These are phyloP conservation scores for Gephyroberyx darwinii DNA, from an alignment of 2,797 vertebrate species.

Conservation along the genomic window DNA sequence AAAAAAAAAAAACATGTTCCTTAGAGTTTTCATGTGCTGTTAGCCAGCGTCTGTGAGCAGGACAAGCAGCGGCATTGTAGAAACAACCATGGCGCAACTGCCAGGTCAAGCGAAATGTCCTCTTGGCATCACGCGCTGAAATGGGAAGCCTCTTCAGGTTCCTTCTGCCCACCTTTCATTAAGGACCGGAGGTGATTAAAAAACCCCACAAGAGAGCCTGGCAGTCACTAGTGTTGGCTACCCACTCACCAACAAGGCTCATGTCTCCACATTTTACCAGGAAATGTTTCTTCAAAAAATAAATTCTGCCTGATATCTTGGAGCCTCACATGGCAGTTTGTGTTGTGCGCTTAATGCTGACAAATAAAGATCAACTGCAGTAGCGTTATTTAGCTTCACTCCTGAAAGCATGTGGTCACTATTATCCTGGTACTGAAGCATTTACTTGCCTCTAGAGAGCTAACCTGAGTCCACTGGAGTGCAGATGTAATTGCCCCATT, in stretches of 20 bases:
- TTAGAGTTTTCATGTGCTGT: slow-evolving; percentile 42
- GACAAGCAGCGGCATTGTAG: slow-evolving; percentile 48
- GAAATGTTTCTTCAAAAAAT: slow-evolving; percentile 39
- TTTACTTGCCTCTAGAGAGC: slow-evolving; percentile 42
- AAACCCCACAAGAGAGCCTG: slow-evolving; percentile 11
- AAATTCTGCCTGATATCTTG: slow-evolving; percentile 40
- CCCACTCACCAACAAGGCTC: slow-evolving; percentile 38
- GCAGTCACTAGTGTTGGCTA: slow-evolving; percentile 34
- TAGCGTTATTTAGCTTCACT: slow-evolving; percentile 31
- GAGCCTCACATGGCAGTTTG: slow-evolving; percentile 7
- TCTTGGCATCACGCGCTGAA: slow-evolving; percentile 50
- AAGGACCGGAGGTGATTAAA: slow-evolving; percentile 28
- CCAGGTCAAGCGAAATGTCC: slow-evolving; percentile 39
- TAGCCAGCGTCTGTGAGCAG: slow-evolving; percentile 20
- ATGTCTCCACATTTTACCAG: slow-evolving; percentile 39
- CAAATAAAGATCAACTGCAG: slow-evolving; percentile 30
- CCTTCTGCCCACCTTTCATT: slow-evolving; percentile 34
- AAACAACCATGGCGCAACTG: slow-evolving; percentile 28
- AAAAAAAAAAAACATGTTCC: slow-evolving; percentile 59
- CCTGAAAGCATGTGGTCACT: slow-evolving; percentile 65
- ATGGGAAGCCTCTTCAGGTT: slow-evolving; percentile 49
- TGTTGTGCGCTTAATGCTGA: slow-evolving; percentile 16
- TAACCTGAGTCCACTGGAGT: slow-evolving; percentile 35
- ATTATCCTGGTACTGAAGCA: slow-evolving; percentile 32
- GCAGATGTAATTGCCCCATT: slow-evolving; percentile 37